Evolutionary conservation across 1,140 invertebrate genomes (phyloP), one percentile per base, ranked within the genome.

Genomic region (Rhyacophila brunnea): DNA sequence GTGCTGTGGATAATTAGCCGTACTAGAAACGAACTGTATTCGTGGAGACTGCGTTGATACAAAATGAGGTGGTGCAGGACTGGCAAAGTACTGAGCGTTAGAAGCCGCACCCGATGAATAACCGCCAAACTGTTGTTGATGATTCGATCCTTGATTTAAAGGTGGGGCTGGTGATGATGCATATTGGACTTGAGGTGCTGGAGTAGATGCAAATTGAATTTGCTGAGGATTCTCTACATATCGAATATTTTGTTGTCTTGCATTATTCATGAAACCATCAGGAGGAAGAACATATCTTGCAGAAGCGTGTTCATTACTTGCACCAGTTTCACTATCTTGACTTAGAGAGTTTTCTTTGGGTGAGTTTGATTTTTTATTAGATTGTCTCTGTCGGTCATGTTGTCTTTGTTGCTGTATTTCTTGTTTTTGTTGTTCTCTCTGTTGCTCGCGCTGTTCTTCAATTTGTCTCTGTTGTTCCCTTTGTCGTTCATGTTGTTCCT

Each of bases 241-340:
- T 11, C 11, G 36, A 43, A 40, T 56, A 20, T 52, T 50, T 42
- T 53, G 51, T 53, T 53, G 49, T 43, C 71, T 73, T 62, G 76
- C 67, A 56, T 77, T 69, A 54, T 76, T 72, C 15, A 80, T 65
- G 55, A 78, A 80, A 13, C 75, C 73, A 61, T 78, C 75, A 36
- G 76, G 78, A 42, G 78, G 76, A 38, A 78, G 64, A 13, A 74
- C 74, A 54, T 77, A 80, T 65, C 75, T 72, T 58, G 76, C 67
- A 18, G 74, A 69, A 43, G 74, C 66, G 68, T 77, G 74, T 62
- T 77, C 73, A 66, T 75, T 77, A 68, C 74, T 78, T 63, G 75
- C 74, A 60, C 71, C 72, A 6, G 69, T 68, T 20, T 69, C 72
- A 44, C 67, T 73, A 61, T 80, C 78, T 47, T 70, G 66, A 45